phyloP scores from a whole-genome alignment of 35 echinoderm and acorn worm genomes.

The Chiridota heheva region DNA sequence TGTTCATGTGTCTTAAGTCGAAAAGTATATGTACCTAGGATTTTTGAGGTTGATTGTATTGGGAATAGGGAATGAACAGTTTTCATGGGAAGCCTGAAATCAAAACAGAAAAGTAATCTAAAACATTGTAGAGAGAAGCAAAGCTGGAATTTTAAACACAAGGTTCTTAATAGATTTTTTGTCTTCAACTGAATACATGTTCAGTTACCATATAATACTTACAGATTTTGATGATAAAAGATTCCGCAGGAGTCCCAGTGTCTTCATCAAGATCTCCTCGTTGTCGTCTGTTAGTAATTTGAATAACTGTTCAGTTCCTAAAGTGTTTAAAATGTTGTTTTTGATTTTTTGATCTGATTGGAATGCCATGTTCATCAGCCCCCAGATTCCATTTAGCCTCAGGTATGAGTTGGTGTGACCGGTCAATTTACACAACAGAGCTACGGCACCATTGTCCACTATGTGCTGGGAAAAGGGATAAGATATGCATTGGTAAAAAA shows the following conservation, averaged over 20 bases:
- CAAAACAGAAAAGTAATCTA: no score
- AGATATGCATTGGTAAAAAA: neutral
- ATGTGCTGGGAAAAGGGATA: conserved; percentile 59
- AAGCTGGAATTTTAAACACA: neutral
- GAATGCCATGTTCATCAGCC: conserved; percentile 99
- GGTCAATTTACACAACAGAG: conserved; percentile 83
- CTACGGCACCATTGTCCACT: conserved; percentile 83
- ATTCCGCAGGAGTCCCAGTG: conserved; percentile 87
- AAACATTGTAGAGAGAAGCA: neutral
- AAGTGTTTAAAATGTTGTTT: conserved; percentile 68
- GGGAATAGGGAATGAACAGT: no score
- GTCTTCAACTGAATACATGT: neutral
- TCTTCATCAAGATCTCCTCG: conserved; percentile 98
- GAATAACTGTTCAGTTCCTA: conserved; percentile 91
- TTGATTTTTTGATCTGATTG: conserved; percentile 95
- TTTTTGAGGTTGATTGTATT: no score
- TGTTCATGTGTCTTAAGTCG: no score
- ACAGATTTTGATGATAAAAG: conserved; percentile 93
- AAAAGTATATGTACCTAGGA: no score
- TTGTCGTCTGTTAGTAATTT: conserved; percentile 85
- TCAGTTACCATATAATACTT: no score
- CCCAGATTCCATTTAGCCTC: conserved; percentile 96
- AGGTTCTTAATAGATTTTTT: neutral
- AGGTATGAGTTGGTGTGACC: conserved; percentile 61
- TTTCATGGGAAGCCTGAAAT: no score